These are phyloP conservation scores for Rhagonycha fulva DNA, from an alignment of 2,888 invertebrate genomes.

Conservation along the genomic window DNA sequence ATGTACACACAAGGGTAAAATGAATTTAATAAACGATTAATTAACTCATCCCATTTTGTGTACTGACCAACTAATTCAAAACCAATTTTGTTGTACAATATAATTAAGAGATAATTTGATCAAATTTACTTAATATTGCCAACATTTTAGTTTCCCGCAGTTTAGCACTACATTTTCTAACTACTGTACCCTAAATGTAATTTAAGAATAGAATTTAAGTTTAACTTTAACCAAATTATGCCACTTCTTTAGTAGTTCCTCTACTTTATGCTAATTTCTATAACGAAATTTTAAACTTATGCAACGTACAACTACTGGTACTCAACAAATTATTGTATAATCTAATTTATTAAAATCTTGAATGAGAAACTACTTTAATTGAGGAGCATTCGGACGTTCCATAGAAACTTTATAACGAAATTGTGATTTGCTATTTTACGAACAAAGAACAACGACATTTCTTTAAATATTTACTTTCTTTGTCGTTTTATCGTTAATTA, in stretches of 20 bases:
- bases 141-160: neutral
- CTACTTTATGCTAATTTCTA: neutral
- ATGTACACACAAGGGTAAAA: conserved; percentile 2
- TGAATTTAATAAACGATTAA: conserved; percentile 2
- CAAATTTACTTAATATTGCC: neutral
- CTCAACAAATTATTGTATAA: neutral
- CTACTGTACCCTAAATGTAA: neutral
- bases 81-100: neutral
- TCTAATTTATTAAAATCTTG: neutral
- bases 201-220: neutral
- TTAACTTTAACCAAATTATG: neutral
- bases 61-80: neutral
- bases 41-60: neutral
- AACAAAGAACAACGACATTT: neutral
- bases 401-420: neutral
- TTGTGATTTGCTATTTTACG: neutral
- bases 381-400: neutral
- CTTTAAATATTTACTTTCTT: conserved; percentile 17
- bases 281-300: neutral
- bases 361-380: neutral
- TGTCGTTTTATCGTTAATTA: conserved; percentile 18
- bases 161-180: neutral
- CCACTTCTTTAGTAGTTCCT: neutral
- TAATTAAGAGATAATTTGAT: neutral
- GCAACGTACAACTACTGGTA: neutral